These are phyloP conservation scores for Caenorhabditis sp. DNA, from an alignment of 2,888 invertebrate genomes.

Conservation along the genomic window DNA sequence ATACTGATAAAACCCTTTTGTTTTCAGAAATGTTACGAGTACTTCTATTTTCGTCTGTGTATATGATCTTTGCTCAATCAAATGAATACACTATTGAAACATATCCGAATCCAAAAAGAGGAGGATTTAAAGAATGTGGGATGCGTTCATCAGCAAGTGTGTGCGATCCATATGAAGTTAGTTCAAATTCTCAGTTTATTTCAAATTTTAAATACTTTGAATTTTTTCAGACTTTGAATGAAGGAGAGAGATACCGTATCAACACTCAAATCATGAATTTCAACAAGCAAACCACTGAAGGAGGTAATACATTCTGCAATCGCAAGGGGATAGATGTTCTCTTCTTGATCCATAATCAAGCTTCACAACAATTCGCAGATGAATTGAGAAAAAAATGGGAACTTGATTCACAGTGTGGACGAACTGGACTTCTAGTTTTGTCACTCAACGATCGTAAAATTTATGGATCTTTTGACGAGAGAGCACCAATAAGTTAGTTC, in stretches of 20 bases:
- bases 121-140: conserved; percentile 46
- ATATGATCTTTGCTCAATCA: background rate
- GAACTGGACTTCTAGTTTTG: conserved; percentile 45
- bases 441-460: conserved; percentile 46
- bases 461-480: conserved; percentile 47
- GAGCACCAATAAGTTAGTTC: conserved; percentile 44
- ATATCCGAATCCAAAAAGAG: conserved; percentile 52
- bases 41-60: conserved; percentile 3
- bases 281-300: conserved; percentile 34
- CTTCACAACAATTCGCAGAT: conserved; percentile 46
- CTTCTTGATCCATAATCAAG: conserved; percentile 44
- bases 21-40: background rate
- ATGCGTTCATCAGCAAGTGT: conserved; percentile 46
- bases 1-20: background rate
- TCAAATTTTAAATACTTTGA: background rate
- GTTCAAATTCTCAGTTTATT: background rate
- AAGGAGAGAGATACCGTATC: conserved; percentile 51
- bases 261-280: conserved; percentile 46
- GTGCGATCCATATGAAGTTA: conserved; percentile 57
- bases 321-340: conserved; percentile 51
- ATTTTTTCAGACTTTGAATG: conserved; percentile 48
- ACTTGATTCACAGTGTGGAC: conserved; percentile 52
- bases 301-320: conserved; percentile 39
- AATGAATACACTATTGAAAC: conserved; percentile 37
- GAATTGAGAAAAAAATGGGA: conserved; percentile 47